Conservation (phyloP, 2,113 vertebrate species). For the Paradoxurus hermaphroditus region DNA sequence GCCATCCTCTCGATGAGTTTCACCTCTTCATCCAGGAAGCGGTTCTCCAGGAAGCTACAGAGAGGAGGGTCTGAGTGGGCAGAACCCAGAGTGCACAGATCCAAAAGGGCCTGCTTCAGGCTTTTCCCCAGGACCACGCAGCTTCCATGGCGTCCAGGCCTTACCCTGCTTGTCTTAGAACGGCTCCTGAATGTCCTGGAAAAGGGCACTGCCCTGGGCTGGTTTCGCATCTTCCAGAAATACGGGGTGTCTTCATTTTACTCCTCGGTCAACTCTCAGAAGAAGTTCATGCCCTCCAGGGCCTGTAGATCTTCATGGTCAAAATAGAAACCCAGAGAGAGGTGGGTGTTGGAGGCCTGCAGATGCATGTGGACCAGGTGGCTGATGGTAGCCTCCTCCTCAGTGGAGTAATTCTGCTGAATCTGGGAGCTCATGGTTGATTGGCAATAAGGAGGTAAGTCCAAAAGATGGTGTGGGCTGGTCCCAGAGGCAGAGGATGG, state of each 20-base stretch:
- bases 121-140: background rate
- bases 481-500: background rate
- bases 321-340: background rate
- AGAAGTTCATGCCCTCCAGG: background rate
- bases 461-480: background rate
- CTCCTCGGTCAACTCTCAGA: background rate
- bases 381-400: background rate
- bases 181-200: background rate
- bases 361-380: background rate
- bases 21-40: background rate
- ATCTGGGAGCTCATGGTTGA: background rate
- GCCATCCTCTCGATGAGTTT: background rate
- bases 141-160: background rate
- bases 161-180: background rate
- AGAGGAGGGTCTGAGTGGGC: background rate
- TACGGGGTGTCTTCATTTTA: background rate
- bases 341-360: background rate
- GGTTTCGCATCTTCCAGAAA: background rate
- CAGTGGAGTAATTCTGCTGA: background rate
- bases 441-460: background rate
- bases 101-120: background rate
- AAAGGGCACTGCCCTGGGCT: background rate
- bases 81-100: background rate
- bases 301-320: background rate
- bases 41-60: background rate